Evolutionary conservation across 2,888 invertebrate species (phyloP).

Genomic region (Spisula solida): DNA sequence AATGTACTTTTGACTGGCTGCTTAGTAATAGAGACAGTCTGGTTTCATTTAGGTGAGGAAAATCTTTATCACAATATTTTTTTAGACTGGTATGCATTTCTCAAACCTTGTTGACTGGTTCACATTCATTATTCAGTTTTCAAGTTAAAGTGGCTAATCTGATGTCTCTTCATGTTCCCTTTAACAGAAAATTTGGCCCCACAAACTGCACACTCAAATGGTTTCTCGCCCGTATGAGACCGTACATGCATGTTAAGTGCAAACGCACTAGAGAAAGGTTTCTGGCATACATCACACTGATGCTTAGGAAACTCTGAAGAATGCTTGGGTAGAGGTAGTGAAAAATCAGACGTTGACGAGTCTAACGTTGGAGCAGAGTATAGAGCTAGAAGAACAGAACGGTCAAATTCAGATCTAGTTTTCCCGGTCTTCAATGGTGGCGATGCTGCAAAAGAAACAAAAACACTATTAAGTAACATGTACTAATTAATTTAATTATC

Average conservation of each 20-base stretch:
- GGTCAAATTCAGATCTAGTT: conserved; percentile 37
- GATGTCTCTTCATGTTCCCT: conserved; percentile 67
- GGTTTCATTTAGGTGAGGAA: too few species aligned
- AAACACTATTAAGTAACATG: conserved; percentile 5
- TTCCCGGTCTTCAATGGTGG: background rate
- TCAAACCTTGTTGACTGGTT: too few species aligned
- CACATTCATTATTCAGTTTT: background rate
- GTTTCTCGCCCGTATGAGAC: conserved; percentile 67
- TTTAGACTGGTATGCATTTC: too few species aligned
- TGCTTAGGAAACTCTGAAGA: background rate
- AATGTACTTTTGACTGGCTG: too few species aligned
- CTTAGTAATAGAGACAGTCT: too few species aligned
- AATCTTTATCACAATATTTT: too few species aligned
- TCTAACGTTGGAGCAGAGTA: conserved; percentile 38
- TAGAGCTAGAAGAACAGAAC: conserved; percentile 26
- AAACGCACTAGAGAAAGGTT: conserved; percentile 56
- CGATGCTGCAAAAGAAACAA: conserved; percentile 26
- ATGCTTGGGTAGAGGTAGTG: background rate
- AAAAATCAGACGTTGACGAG: background rate
- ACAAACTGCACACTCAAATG: conserved; percentile 67
- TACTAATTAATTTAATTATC: background rate
- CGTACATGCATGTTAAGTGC: conserved; percentile 63
- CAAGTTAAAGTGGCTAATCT: conserved; percentile 41
- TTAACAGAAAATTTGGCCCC: conserved; percentile 61
- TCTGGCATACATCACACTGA: conserved; percentile 52